Conservation (phyloP, 2,888 invertebrate species). For the Zeuzera pyrina region DNA sequence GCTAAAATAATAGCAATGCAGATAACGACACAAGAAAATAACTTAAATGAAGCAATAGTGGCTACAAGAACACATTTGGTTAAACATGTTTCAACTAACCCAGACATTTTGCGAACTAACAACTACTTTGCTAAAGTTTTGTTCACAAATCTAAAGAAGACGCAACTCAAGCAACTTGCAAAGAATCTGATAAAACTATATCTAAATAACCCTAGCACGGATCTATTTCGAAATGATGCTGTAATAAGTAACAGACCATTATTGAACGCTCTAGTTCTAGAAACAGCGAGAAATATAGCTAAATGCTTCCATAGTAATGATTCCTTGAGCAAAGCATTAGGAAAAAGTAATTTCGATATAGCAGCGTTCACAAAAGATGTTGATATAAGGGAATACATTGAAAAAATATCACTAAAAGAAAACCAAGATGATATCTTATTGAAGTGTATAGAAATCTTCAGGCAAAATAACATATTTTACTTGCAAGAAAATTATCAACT, state of each 20-base stretch:
- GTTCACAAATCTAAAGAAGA: constrained; percentile 38
- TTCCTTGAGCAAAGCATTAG: constrained; percentile 37
- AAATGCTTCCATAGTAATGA: constrained; percentile 42
- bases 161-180: constrained; percentile 35
- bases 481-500: constrained; percentile 57
- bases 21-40: constrained; percentile 19
- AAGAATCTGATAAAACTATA: constrained; percentile 41
- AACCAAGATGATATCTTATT: constrained; percentile 24
- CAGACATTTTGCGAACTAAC: constrained; percentile 26
- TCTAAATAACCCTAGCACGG: constrained; percentile 21
- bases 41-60: constrained; percentile 16
- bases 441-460: constrained; percentile 38
- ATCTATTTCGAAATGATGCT: constrained; percentile 31
- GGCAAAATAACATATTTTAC: constrained; percentile 41
- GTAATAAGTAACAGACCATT: constrained; percentile 36
- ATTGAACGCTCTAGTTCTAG: constrained; percentile 38
- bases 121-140: constrained; percentile 34
- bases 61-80: constrained; percentile 41
- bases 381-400: constrained; percentile 32
- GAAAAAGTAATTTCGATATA: constrained; percentile 41
- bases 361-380: constrained; percentile 30
- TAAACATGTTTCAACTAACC: constrained; percentile 30
- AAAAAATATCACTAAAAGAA: constrained; percentile 21
- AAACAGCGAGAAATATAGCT: constrained; percentile 37
- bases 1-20: constrained; percentile 43